Evolutionary conservation across 1,140 invertebrate species (phyloP), one percentile per base, ranked within the genome.

Genomic region (Oedothorax gibbosus): DNA sequence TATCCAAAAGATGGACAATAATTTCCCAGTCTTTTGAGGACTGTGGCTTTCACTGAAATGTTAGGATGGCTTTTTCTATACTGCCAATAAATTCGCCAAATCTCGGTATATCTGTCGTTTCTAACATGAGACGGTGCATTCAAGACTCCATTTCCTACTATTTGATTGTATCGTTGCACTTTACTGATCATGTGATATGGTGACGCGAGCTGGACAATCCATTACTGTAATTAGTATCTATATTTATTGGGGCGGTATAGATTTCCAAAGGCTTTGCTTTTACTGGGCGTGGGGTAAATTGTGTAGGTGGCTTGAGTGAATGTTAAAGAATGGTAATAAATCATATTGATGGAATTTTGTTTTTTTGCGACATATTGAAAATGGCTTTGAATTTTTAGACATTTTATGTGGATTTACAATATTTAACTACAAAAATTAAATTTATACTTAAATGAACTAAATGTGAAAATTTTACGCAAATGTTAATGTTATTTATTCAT

Each of bases 91-190:
- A 84, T 84, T 75, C 18, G 5, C 51, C 18, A 51, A 84, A 84
- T 75, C 71, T 84, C 60, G 21, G 57, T 53, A 84, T 84, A 75
- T 75, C 81, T 83, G 81, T 83, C 69, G 18, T 51, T 83, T 83
- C 50, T 50, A 76, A 75, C 81, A 84, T 84, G 66, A 66, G 71
- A 53, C 71, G 71, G 56, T 66, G 71, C 81, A 84, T 84, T 84
- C 71, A 66, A 35, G 71, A 21, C 57, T 68, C 21, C 72, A 84
- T 84, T 84, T 75, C 64, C 62, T 84, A 68, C 71, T 51, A 84
- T 75, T 82, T 73, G 57, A 82, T 82, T 18, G 35, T 72, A 73
- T 73, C 69, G 21, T 60, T 50, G 56, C 57, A 73, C 80, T 82
- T 53, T 68, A 35, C 18, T 73, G 69, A 73, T 73, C 51, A 64